Conservation (phyloP, 1,140 invertebrate genomes). For the Euwallacea fornicatus region DNA sequence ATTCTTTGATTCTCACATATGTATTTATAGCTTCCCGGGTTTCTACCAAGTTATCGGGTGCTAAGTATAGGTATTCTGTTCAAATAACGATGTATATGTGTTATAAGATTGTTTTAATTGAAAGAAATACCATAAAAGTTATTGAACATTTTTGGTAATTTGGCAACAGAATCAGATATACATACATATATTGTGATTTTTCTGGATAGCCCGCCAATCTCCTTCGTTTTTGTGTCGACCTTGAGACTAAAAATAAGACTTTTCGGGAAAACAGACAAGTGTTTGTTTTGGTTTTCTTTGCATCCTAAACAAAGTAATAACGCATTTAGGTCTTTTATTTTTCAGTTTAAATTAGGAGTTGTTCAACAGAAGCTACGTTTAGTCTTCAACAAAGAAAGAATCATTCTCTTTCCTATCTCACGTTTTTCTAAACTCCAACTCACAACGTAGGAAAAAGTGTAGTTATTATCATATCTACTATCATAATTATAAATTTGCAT, state of each 20-base stretch:
- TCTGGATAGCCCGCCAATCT: slow-evolving; percentile 4
- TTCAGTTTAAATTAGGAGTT: too few relatives aligned
- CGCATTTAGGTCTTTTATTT: too few relatives aligned
- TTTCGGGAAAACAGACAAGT: slow-evolving; percentile 32
- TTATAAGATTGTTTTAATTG: too few relatives aligned
- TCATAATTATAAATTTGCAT: too few relatives aligned
- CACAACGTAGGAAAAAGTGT: too few relatives aligned
- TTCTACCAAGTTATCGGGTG: background rate
- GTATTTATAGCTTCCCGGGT: background rate
- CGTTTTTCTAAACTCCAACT: too few relatives aligned
- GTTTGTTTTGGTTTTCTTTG: slow-evolving; percentile 33
- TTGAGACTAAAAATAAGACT: slow-evolving; percentile 26
- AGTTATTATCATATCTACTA: too few relatives aligned
- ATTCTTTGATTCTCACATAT: background rate
- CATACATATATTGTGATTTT: background rate
- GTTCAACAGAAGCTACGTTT: too few relatives aligned
- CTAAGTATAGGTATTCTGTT: background rate
- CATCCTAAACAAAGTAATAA: slow-evolving; percentile 8
- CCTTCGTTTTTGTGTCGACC: slow-evolving; percentile 23
- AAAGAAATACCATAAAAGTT: too few relatives aligned
- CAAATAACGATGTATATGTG: background rate
- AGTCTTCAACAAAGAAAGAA: too few relatives aligned
- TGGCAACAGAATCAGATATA: slow-evolving; percentile 14
- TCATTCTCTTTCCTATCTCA: too few relatives aligned
- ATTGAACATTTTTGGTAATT: background rate